These are phyloP conservation scores for Ivindomyrus marchei DNA, from an alignment of 2,113 vertebrate genomes.

Conservation along the genomic window DNA sequence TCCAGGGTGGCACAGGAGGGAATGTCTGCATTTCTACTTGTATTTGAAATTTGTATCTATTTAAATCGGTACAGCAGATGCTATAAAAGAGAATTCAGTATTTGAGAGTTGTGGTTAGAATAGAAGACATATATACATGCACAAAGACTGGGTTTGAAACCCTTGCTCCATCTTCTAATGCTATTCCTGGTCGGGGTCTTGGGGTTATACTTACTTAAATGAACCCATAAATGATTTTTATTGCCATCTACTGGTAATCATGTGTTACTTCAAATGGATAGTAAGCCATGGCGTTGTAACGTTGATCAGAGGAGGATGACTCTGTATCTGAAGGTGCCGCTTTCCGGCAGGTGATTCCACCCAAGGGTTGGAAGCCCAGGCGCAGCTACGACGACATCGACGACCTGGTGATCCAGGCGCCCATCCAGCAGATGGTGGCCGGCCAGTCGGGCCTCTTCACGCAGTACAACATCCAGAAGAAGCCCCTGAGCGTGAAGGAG, in stretches of 20 bases:
- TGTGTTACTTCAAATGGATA: neutral
- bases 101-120: neutral
- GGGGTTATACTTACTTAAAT: neutral
- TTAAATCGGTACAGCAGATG: neutral
- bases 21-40: neutral
- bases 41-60: neutral
- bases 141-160: neutral
- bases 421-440: constrained; percentile 94
- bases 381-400: constrained; percentile 88
- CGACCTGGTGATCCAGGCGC: constrained; percentile 85
- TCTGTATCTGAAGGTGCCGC: neutral
- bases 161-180: neutral
- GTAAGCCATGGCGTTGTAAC: neutral
- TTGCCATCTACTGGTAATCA: neutral
- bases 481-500: constrained; percentile 87
- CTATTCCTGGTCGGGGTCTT: neutral
- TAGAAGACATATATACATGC: neutral
- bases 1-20: neutral
- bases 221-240: neutral
- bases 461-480: constrained; percentile 98
- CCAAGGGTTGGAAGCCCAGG: constrained; percentile 90
- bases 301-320: neutral
- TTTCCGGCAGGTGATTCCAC: constrained; percentile 75
- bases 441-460: constrained; percentile 96
- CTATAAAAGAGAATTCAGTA: neutral